Evolutionary conservation across 35 echinoderm and acorn worm genomes (phyloP).

Genomic region (Apostichopus californicus): DNA sequence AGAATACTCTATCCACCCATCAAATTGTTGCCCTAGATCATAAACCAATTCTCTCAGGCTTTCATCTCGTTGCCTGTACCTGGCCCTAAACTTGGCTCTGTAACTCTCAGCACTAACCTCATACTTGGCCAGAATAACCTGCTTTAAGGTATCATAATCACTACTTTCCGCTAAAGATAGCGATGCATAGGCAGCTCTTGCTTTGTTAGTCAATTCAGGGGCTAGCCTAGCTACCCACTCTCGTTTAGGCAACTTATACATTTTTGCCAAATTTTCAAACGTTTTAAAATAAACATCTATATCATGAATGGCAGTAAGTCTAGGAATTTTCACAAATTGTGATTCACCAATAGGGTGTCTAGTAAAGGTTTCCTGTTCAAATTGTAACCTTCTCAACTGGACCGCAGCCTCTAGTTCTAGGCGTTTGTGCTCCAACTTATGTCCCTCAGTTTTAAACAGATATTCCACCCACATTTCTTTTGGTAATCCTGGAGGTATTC

Average conservation of each 20-base stretch:
- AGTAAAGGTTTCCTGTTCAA: no score
- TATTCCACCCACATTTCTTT: slow-evolving; percentile 23
- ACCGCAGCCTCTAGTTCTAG: not conserved
- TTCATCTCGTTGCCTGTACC: not conserved
- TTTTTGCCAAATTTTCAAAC: slow-evolving; percentile 27
- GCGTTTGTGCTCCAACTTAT: not conserved
- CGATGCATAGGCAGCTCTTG: slow-evolving; percentile 27
- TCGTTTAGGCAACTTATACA: not conserved
- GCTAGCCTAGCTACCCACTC: slow-evolving; percentile 21
- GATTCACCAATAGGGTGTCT: no score
- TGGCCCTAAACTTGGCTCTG: slow-evolving; percentile 1
- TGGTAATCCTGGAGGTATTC: slow-evolving; percentile 19
- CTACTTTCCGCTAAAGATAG: not conserved
- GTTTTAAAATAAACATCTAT: slow-evolving; percentile 48
- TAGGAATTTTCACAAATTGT: not conserved
- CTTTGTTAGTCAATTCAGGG: slow-evolving; percentile 35
- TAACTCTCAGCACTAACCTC: not conserved
- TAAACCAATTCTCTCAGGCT: not conserved
- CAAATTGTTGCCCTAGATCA: not conserved
- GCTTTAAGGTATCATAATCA: slow-evolving; percentile 19
- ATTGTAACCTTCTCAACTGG: not conserved
- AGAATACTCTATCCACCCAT: not conserved
- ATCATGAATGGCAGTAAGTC: not conserved
- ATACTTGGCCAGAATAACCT: slow-evolving; percentile 29
- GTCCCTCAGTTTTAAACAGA: not conserved